These are phyloP conservation scores for Dolichopus griseipennis DNA, from an alignment of 2,888 invertebrate species.

Conservation along the genomic window DNA sequence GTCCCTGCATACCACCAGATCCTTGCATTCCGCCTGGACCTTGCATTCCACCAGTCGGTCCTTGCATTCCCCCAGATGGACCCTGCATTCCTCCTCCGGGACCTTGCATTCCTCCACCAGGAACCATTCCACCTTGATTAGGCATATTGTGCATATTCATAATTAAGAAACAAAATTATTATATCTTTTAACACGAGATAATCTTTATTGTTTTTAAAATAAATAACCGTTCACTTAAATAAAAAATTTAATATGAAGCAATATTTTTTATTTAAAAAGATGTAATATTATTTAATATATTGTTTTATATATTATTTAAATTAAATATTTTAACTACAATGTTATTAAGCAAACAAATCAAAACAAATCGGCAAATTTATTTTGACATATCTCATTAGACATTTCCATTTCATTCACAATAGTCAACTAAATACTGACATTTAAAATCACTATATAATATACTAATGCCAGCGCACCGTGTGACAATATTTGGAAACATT, in stretches of 20 bases:
- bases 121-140: not conserved
- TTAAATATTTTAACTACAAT: too few species aligned
- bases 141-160: conserved; percentile 1
- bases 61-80: not conserved
- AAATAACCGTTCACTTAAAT: too few species aligned
- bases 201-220: too few species aligned
- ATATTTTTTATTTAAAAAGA: too few species aligned
- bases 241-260: too few species aligned
- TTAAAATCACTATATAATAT: too few species aligned
- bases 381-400: not conserved
- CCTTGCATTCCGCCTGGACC: not conserved
- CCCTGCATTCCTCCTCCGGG: not conserved
- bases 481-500: too few species aligned
- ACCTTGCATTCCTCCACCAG: not conserved
- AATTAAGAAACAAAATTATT: not conserved
- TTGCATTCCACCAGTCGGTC: not conserved
- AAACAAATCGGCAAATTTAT: not conserved
- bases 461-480: too few species aligned
- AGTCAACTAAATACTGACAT: too few species aligned
- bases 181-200: too few species aligned
- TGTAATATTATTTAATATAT: too few species aligned
- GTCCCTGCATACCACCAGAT: not conserved
- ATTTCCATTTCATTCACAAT: not conserved
- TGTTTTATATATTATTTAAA: too few species aligned
- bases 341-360: not conserved